Percentiles rank a stretch among this genome's conserved stretches.
phyloP scores from a whole-genome alignment of 2,888 invertebrate species.

The Koerneria pararmatus region DNA sequence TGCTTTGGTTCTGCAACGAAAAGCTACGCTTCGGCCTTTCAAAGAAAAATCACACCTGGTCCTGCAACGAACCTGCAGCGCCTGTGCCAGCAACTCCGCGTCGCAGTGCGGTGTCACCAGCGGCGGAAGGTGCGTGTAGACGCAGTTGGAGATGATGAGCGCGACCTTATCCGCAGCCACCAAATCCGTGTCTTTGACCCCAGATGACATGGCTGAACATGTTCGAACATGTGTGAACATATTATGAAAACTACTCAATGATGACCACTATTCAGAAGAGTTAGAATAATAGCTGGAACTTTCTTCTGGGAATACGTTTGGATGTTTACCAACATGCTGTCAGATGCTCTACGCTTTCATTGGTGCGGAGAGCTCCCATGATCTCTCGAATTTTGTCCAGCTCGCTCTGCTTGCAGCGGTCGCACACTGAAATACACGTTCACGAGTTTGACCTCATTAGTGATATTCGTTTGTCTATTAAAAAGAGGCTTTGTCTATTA shows the following conservation, averaged over 20 bases:
- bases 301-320: no score
- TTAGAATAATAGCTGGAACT: no score
- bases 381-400: slow-evolving; percentile 34
- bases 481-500: no score
- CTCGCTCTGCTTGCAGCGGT: slow-evolving; percentile 37
- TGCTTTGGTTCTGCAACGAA: no score
- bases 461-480: slow-evolving; percentile 28
- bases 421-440: slow-evolving; percentile 40
- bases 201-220: slow-evolving; percentile 13
- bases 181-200: slow-evolving; percentile 24
- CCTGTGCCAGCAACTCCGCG: slow-evolving; percentile 59
- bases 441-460: not conserved
- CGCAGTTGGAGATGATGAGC: slow-evolving; percentile 62
- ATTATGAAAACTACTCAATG: slow-evolving; percentile 9
- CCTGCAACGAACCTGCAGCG: slow-evolving; percentile 39
- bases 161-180: slow-evolving; percentile 62
- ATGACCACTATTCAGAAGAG: slow-evolving; percentile 17
- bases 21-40: no score
- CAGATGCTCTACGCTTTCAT: no score
- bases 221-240: no score
- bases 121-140: slow-evolving; percentile 57
- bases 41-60: no score
- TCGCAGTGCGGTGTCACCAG: slow-evolving; percentile 59
- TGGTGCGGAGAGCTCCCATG: no score
- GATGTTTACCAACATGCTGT: no score